Base-by-base conservation (phyloP, 2,113 vertebrate species). In the Oenanthe melanoleuca region DNA sequence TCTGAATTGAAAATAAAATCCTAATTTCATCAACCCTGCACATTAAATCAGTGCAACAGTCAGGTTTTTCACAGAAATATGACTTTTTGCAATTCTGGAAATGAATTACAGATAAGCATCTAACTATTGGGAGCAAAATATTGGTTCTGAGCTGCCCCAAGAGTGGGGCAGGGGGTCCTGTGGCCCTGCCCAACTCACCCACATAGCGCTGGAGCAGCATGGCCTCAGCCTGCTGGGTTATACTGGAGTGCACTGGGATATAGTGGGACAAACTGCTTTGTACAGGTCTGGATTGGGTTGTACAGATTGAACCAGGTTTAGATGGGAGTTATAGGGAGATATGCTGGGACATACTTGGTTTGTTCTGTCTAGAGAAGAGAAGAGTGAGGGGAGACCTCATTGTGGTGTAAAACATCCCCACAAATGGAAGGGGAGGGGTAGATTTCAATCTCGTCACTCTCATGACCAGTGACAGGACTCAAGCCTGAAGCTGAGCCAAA, bases 171-270 rank as follows among this genome's bases (percentile, higher is more conserved):
- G 24, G 8, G 50, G 7, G 31, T 33, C 14, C n/a, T 3, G 21
- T 5, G 5, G 52, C 24, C 5, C 22, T n/a, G 26, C 47, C 55
- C 17, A 22, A 23, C 2, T 3, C 50, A 11, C 8, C 8, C 0
- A 0, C 2, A 1, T 4, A 45, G 19, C 2, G 2, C 49, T 4
- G 2, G 34, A 6, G 21, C 4, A 40, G n/a, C 33, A 7, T 5
- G 1, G 50, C 8, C 14, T 20, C 49, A 6, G 6, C 33, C 53
- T 0, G 1, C 70, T 12, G 28, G 28, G 24, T 40, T 34, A 14
- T 7, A 33, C 44, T 33, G 61, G 14, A 45, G 11, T 26, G 61
- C 38, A 20, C 56, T 47, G 70, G 78, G n/a, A 45, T 40, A 10
- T 2, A 18, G 28, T 5, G 44, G 45, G 40, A 40, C 61, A 26